A percentile compares a stretch with the other conserved stretches of the same genome.
These are phyloP conservation scores for Acipenser ruthenus DNA, from an alignment of 2,797 vertebrate genomes.

Conservation along the genomic window DNA sequence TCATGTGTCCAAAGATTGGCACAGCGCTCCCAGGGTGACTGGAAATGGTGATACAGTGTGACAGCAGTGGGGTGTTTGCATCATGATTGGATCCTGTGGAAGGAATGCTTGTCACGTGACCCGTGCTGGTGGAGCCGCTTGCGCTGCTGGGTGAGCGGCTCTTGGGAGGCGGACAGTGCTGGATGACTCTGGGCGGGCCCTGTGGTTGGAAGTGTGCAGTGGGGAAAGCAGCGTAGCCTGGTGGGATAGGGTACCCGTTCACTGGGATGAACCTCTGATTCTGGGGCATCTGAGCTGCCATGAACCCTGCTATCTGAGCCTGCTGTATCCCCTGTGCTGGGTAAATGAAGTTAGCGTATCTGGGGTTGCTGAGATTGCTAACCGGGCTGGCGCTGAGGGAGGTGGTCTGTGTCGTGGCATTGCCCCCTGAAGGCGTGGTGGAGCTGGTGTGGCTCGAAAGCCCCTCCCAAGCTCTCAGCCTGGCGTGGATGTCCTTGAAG, in stretches of 20 bases:
- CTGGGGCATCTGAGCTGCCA: slow-evolving; percentile 74
- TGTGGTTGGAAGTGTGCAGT: slow-evolving; percentile 75
- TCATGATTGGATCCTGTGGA: slow-evolving; percentile 95
- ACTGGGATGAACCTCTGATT: slow-evolving; percentile 90
- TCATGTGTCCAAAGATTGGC: slow-evolving; percentile 75
- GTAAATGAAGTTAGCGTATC: slow-evolving; percentile 88
- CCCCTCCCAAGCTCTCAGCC: slow-evolving; percentile 90
- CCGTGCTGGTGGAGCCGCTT: slow-evolving; percentile 95
- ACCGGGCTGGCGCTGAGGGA: slow-evolving; percentile 94
- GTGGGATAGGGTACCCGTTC: slow-evolving; percentile 89
- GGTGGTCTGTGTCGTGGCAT: slow-evolving; percentile 96
- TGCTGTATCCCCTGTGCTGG: slow-evolving; percentile 74
- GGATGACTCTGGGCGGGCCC: slow-evolving; percentile 76
- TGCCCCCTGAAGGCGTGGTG: slow-evolving; percentile 88
- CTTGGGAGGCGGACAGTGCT: slow-evolving; percentile 93
- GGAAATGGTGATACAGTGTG: slow-evolving; percentile 76
- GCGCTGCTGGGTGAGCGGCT: slow-evolving; percentile 96
- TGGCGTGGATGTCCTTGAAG: slow-evolving; percentile 88
- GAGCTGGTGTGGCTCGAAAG: slow-evolving; percentile 92
- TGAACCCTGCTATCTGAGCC: slow-evolving; percentile 73
- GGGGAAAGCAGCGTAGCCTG: slow-evolving; percentile 88
- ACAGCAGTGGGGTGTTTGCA: slow-evolving; percentile 89
- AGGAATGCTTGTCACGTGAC: slow-evolving; percentile 85
- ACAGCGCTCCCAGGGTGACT: slow-evolving; percentile 64
- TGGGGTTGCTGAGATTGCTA: slow-evolving; percentile 90